Evolutionary conservation across 2,888 invertebrate species (phyloP), one percentile per base, ranked within the genome.

Genomic region (Dinocampus coccinellae): DNA sequence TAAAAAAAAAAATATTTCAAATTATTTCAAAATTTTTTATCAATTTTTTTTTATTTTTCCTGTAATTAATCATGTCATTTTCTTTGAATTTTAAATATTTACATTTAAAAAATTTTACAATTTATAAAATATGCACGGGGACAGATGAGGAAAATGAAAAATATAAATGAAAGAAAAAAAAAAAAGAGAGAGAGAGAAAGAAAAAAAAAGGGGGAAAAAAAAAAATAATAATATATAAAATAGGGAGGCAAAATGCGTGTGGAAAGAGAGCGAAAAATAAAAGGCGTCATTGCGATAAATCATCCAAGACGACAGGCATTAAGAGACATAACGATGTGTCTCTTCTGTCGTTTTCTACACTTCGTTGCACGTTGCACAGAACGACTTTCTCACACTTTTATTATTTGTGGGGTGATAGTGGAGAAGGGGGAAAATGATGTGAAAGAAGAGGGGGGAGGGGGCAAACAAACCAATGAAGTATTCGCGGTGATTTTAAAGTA

Each of bases 241-340:
- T n/a, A 55, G 22, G 55, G 34, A 24, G 24, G 10, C 2, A 22
- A 52, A 26, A 29, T 9, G 24, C 10, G 52, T n/a, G 47, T 52
- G 16, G 33, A 13, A 16, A 62, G 53, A 24, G 55, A 64, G 34
- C 10, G 55, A 69, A 60, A 69, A 69, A 74, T 75, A 75, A 79
- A 78, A 78, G 79, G 73, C 80, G 77, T 82, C 81, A 82, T 84
- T 82, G 79, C 83, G 79, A 84, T 84, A 84, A 84, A 83, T 84
- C 83, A 83, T 83, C 74, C 71, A 63, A 47, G 74, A 63, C 79
- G 82, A 83, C 81, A 83, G 82, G 80, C 81, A 82, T 83, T 83
- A 80, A 83, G 77, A 76, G 76, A 76, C 79, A 76, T 73, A 72
- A 71, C 74, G 76, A 75, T 75, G 69, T 58, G 73, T 73, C 71